Evolutionary conservation across 2,888 invertebrate genomes (phyloP).

Genomic region (Orchesellides sinensis): DNA sequence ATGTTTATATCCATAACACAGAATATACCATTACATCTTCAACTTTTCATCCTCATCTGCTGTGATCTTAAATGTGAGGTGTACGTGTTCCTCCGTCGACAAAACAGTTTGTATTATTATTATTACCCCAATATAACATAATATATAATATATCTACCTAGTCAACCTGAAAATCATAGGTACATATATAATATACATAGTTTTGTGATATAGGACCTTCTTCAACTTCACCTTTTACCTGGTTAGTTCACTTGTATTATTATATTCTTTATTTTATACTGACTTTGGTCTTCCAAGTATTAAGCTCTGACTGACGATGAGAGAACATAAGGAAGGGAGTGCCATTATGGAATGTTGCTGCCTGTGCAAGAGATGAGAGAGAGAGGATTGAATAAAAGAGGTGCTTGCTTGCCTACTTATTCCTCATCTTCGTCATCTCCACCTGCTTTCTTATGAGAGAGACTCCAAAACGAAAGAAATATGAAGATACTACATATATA

Average conservation of each 20-base stretch:
- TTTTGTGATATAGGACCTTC: conserved; percentile 14
- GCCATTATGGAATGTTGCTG: conserved; percentile 71
- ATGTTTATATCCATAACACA: background rate
- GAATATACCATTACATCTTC: background rate
- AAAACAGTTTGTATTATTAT: conserved; percentile 57
- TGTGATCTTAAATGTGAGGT: conserved; percentile 34
- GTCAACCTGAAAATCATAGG: conserved; percentile 55
- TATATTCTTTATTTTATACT: background rate
- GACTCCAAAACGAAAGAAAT: too few species aligned
- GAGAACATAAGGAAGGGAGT: conserved; percentile 61
- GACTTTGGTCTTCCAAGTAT: conserved; percentile 52
- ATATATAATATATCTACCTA: too few species aligned
- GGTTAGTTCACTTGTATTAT: background rate
- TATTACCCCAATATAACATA: conserved; percentile 34
- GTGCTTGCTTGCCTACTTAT: conserved; percentile 20
- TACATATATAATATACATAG: background rate
- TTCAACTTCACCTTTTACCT: conserved; percentile 11
- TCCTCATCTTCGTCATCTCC: conserved; percentile 13
- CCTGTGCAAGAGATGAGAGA: conserved; percentile 55
- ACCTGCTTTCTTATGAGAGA: conserved; percentile 31
- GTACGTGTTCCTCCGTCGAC: conserved; percentile 54
- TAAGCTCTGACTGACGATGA: conserved; percentile 21
- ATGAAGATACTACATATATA: background rate
- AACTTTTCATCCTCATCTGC: conserved; percentile 32
- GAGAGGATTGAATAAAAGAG: conserved; percentile 26